Conservation (phyloP, 2,797 vertebrate genomes). For the Rhadinocentrus ornatus region DNA sequence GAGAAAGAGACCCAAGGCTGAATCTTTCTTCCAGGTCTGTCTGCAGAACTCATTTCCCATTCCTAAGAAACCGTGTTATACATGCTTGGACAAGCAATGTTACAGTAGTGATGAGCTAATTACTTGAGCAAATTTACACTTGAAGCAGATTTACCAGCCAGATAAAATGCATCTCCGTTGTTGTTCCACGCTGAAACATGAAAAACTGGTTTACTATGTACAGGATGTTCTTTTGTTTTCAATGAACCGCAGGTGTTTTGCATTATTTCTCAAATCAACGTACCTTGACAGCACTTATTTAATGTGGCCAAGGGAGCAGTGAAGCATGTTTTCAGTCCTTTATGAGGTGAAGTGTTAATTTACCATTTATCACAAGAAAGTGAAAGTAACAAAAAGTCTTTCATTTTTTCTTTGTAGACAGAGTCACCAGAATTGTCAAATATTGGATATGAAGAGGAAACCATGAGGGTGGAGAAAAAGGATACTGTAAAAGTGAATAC, state of each 20-base stretch:
- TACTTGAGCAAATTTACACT: slow-evolving; percentile 3
- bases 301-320: neutral
- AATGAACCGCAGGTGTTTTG: slow-evolving; percentile 12
- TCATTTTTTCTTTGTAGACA: slow-evolving; percentile 64
- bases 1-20: slow-evolving; percentile 91
- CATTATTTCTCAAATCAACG: neutral
- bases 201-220: neutral
- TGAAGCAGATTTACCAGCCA: neutral
- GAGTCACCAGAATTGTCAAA: slow-evolving; percentile 81
- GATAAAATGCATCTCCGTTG: neutral
- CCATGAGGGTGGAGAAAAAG: slow-evolving; percentile 75
- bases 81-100: neutral
- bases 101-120: rapidly evolving
- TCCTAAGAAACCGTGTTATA: neutral
- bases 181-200: neutral
- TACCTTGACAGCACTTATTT: neutral
- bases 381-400: neutral
- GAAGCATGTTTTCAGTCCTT: neutral
- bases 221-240: slow-evolving; percentile 5
- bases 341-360: neutral
- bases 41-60: neutral
- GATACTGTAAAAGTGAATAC: slow-evolving; percentile 75
- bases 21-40: slow-evolving; percentile 92
- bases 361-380: neutral
- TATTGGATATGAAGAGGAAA: slow-evolving; percentile 79